phyloP scores from a whole-genome alignment of 2,888 invertebrate species.

The Dicroscelio sp. region DNA sequence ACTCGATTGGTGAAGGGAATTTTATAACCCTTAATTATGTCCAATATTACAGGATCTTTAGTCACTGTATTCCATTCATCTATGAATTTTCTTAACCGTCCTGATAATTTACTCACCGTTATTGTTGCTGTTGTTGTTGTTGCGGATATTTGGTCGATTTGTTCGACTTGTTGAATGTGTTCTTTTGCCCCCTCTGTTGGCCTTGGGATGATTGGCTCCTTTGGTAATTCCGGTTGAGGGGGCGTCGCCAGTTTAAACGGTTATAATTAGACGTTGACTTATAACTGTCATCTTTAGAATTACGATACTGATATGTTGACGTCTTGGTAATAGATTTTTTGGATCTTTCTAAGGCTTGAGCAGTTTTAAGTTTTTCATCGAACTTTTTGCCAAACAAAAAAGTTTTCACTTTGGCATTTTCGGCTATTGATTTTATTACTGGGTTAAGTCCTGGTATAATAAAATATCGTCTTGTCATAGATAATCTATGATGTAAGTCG shows the following conservation, averaged over 20 bases:
- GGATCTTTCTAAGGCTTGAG: neutral
- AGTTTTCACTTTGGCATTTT: neutral
- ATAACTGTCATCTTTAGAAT: neutral
- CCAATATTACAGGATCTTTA: neutral
- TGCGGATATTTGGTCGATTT: too few species aligned
- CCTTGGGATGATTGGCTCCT: too few species aligned
- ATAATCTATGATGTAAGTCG: neutral
- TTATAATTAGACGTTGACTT: neutral
- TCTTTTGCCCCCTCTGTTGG: neutral
- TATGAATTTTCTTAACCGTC: neutral
- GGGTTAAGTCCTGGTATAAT: neutral
- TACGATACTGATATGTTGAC: neutral
- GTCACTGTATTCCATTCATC: neutral
- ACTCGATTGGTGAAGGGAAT: neutral
- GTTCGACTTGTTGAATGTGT: too few species aligned
- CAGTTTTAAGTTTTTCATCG: neutral
- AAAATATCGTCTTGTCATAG: neutral
- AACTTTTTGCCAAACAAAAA: slow-evolving; percentile 22
- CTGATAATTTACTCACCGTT: neutral
- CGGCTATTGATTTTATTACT: neutral
- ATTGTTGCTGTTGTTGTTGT: too few species aligned
- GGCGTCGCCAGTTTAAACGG: neutral
- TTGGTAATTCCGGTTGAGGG: neutral
- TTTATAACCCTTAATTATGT: neutral
- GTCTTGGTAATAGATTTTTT: neutral